These are phyloP conservation scores for Dasypogon diadema DNA, from an alignment of 2,888 invertebrate genomes.

Conservation along the genomic window DNA sequence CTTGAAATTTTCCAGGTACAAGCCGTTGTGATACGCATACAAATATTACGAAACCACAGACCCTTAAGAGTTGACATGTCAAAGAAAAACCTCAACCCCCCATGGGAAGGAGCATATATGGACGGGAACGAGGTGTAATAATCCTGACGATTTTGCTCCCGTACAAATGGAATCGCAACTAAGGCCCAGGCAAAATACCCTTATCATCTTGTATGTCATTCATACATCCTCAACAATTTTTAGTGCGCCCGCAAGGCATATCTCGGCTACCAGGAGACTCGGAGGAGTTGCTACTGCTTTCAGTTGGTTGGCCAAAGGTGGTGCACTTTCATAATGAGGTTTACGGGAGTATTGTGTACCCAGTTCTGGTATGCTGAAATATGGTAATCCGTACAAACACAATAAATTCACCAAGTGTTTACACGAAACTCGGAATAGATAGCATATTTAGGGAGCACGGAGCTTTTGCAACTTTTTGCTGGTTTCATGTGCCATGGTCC, in stretches of 20 bases:
- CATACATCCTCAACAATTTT: constrained; percentile 36
- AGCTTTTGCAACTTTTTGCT: constrained; percentile 6
- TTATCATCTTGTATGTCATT: constrained; percentile 36
- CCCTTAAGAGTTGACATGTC: constrained; percentile 8
- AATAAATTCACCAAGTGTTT: constrained; percentile 32
- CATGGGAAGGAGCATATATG: too few species aligned
- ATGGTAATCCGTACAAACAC: constrained; percentile 26
- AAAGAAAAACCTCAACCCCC: not conserved
- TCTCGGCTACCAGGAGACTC: not conserved
- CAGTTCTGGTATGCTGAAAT: constrained; percentile 19
- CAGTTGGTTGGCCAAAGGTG: not conserved
- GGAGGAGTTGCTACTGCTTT: not conserved
- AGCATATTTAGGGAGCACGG: constrained; percentile 6
- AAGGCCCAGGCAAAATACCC: constrained; percentile 4
- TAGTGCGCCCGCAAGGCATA: constrained; percentile 11
- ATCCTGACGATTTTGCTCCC: constrained; percentile 9
- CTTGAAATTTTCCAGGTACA: constrained; percentile 6
- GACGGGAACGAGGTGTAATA: constrained; percentile 1
- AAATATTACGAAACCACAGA: not conserved
- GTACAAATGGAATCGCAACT: not conserved
- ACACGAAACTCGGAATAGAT: constrained; percentile 20
- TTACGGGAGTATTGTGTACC: constrained; percentile 22
- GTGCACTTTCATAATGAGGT: constrained; percentile 39
- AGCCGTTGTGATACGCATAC: constrained; percentile 21
- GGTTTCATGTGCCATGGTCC: constrained; percentile 7